Percentiles rank a stretch among this genome's conserved stretches.
Conservation (phyloP, 2,888 invertebrate genomes). For the Cenopis cana region DNA sequence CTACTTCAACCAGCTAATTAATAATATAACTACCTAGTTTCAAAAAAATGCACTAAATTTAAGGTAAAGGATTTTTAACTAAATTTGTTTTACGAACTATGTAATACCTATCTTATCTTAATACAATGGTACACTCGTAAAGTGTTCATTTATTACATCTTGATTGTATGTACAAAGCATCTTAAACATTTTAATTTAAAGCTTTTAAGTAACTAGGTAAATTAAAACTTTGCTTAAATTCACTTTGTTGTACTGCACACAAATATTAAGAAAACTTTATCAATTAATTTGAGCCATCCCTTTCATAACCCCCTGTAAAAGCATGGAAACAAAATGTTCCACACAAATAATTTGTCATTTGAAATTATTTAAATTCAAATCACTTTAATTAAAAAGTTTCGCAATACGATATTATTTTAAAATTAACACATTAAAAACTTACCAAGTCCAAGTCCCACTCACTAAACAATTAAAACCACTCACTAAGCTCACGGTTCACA, state of each 20-base stretch:
- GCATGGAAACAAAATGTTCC: neutral
- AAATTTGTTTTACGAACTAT: too few relatives aligned
- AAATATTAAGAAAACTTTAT: neutral
- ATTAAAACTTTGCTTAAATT: too few relatives aligned
- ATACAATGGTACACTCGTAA: too few relatives aligned
- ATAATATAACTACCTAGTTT: too few relatives aligned
- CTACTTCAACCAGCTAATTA: too few relatives aligned
- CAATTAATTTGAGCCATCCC: neutral
- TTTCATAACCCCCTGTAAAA: too few relatives aligned
- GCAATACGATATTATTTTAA: neutral
- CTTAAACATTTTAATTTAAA: neutral
- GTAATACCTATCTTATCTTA: too few relatives aligned
- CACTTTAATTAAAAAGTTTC: neutral
- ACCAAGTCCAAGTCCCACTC: slow-evolving; percentile 26
- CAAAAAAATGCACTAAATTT: too few relatives aligned
- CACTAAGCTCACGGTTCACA: slow-evolving; percentile 35
- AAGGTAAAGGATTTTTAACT: too few relatives aligned
- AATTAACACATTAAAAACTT: slow-evolving; percentile 19
- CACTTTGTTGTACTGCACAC: neutral
- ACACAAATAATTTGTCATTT: neutral
- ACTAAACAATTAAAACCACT: slow-evolving; percentile 31
- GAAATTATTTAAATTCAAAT: neutral
- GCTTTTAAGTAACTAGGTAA: too few relatives aligned
- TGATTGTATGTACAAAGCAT: neutral
- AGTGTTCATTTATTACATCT: too few relatives aligned